A percentile compares a stretch with the other conserved stretches of the same genome.
phyloP scores from a whole-genome alignment of 2,113 vertebrate genomes.

The Lasiurus borealis region DNA sequence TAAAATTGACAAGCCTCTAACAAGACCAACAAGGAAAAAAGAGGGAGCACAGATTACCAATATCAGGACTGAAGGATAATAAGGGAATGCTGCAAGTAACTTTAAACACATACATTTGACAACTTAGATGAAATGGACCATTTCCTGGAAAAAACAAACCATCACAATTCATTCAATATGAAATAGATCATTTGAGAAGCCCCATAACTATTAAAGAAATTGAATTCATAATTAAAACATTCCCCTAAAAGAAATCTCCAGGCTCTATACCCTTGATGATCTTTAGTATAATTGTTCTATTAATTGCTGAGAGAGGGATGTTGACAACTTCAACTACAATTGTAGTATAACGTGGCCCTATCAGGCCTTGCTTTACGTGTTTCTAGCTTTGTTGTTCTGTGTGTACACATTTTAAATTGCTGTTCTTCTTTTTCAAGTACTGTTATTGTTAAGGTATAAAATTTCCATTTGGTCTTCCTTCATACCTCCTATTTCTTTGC shows the following conservation, averaged over 20 bases:
- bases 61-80: not conserved
- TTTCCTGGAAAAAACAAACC: not conserved
- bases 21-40: not conserved
- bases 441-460: too few species aligned
- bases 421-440: not conserved
- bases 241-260: not conserved
- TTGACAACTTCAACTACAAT: not conserved
- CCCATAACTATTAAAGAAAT: not conserved
- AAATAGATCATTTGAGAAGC: not conserved
- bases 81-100: not conserved
- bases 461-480: too few species aligned
- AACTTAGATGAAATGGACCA: not conserved
- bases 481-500: too few species aligned
- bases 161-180: not conserved
- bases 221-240: not conserved
- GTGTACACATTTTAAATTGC: not conserved
- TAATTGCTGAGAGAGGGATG: not conserved
- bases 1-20: conserved; percentile 10
- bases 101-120: not conserved
- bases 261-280: not conserved
- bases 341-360: not conserved
- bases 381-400: not conserved
- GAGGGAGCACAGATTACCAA: not conserved
- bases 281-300: not conserved
- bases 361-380: not conserved